phyloP scores from a whole-genome alignment of 2,113 vertebrate species.

The Esox niger region DNA sequence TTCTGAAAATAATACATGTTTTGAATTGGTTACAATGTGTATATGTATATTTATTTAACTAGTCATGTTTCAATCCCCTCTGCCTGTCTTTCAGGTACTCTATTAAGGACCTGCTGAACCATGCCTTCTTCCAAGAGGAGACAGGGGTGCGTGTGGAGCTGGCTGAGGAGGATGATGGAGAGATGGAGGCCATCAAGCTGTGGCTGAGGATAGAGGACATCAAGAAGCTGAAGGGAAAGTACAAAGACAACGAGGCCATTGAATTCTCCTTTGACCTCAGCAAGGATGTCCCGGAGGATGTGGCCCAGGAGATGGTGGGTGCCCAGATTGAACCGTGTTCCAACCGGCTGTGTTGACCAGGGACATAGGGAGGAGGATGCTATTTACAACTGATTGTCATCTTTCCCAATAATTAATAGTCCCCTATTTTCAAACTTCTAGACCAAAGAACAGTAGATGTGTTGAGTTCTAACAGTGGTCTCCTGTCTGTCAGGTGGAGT shows the following conservation, averaged over 20 bases:
- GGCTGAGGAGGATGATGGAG: conserved; percentile 96
- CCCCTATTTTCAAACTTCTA: no score
- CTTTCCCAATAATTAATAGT: no score
- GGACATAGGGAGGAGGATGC: no score
- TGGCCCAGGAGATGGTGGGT: conserved; percentile 96
- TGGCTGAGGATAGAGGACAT: conserved; percentile 97
- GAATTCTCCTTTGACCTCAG: conserved; percentile 97
- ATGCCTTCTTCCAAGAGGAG: conserved; percentile 98
- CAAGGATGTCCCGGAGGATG: conserved; percentile 94
- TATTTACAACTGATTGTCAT: no score
- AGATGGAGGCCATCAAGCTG: conserved; percentile 94
- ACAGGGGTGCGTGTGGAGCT: conserved; percentile 96
- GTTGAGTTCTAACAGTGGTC: not conserved
- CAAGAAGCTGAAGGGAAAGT: conserved; percentile 97
- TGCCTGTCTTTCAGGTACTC: conserved; percentile 79
- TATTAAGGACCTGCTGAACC: conserved; percentile 97
- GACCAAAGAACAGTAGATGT: not conserved
- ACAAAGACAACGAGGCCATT: conserved; percentile 98
- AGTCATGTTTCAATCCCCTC: not conserved
- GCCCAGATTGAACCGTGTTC: not conserved
- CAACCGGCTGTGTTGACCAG: no score
- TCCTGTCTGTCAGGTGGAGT: conserved; percentile 82
- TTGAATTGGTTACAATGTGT: no score
- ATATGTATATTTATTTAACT: not conserved
- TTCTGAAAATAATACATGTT: no score